Base-by-base conservation (phyloP, 2,797 vertebrate species). In the Hephaestus fuliginosus region DNA sequence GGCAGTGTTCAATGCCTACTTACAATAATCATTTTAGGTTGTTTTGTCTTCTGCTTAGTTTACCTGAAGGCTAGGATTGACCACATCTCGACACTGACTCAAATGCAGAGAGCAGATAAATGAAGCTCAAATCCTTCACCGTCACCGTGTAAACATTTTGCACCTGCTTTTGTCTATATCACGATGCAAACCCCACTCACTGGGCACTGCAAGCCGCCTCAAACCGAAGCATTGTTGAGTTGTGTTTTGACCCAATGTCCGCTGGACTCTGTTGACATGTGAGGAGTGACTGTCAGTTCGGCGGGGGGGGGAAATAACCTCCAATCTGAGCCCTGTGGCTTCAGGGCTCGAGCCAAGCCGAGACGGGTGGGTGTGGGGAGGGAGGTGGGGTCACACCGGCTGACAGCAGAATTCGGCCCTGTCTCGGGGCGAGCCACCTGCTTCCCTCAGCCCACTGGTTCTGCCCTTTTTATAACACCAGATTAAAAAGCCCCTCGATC, bases 391-490 rank as follows among this genome's bases (percentile, higher is more conserved):
- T 86, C 86, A 72, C 56, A 66, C 69, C 7, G 51, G 65, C 68
- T 88, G 84, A 82, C 86, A 60, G 90, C 76, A 60, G 80, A 83
- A 78, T 77, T 33, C 44, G 2, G 73, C 75, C 74, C 78, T 78
- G 85, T 90, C 88, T 88, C 43, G 81, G 58, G 87, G 83, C 74
- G 44, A 81, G 81, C 74, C 91, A 93, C 89, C 91, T 93, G 90
- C 91, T 88, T 70, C 88, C 78, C 53, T 73, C 73, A 70, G 56
- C 86, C 83, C 71, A 57, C 78, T 52, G 66, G 18, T 73, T 53
- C 18, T 80, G 36, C 58, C 53, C 53, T 65, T 36, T 6, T 64
- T 25, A 36, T 41, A 20, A 74, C 39, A 71, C 81, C 63, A 86
- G 60, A 79, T 33, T 43, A 64, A 46, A 12, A 33, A 17, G 30